phyloP scores from a whole-genome alignment of 2,797 vertebrate species.

The Myripristis murdjan region DNA sequence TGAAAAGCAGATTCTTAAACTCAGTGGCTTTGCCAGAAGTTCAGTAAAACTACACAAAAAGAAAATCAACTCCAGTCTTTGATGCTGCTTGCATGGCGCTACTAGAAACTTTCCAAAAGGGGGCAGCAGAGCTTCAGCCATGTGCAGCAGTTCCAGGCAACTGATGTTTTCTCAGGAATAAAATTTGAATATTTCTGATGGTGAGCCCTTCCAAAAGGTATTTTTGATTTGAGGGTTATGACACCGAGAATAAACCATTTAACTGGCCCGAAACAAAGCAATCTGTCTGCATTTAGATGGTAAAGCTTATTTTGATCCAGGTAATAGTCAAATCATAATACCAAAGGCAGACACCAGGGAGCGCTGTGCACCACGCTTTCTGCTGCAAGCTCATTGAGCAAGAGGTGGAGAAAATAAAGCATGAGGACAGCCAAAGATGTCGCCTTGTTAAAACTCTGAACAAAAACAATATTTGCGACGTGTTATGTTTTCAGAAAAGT shows the following conservation, averaged over 20 bases:
- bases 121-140: conserved; percentile 45
- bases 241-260: too few species aligned
- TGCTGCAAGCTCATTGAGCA: fast-evolving
- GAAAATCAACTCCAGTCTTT: too few species aligned
- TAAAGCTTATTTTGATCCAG: background rate
- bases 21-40: too few species aligned
- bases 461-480: background rate
- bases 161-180: too few species aligned
- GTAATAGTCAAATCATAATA: fast-evolving
- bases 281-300: background rate
- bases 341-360: conserved; percentile 30
- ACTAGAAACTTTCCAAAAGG: conserved; percentile 42
- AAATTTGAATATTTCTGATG: background rate
- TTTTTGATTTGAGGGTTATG: fast-evolving
- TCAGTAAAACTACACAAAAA: too few species aligned
- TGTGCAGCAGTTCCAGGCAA: background rate
- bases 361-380: conserved; percentile 55
- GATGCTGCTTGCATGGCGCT: background rate
- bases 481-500: background rate
- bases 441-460: background rate
- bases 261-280: fast-evolving
- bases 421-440: background rate
- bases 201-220: fast-evolving
- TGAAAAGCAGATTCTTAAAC: too few species aligned
- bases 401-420: background rate